Base-by-base conservation (phyloP, 2,797 vertebrate genomes). In the Mus spretus region DNA sequence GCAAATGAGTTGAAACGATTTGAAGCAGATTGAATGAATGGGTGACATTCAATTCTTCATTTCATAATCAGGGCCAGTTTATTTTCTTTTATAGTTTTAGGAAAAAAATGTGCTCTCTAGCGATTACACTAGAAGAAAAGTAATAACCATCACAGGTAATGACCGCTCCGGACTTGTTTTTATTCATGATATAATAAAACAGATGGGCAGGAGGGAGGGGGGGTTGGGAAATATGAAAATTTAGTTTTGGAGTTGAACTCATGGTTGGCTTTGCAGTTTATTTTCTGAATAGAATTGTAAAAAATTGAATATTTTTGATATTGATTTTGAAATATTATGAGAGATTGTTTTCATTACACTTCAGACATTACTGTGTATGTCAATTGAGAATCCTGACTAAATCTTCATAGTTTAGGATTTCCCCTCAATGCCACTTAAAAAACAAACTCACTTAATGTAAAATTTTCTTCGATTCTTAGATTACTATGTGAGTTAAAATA, bases 271-370 rank as follows among this genome's bases (percentile, higher is more conserved):
- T 96, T 96, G 24, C 2, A 85, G 7, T 90, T 90, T 94, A 15
- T 70, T 93, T 91, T 93, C 74, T 90, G 53, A 86, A 26, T 63
- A 26, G 9, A 65, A 34, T 77, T n/a, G 3, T 86, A 81, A 95
- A 85, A 28, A 70, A 81, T 80, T 85, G 83, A 65, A 9, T 79
- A 72, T 55, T 59, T 90, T 89, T 96, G 34, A 40, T 92, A 82
- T 65, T 95, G 61, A 89, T 47, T 96, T 89, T 83, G 75, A 85
- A 96, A 96, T 17, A 40, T 59, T 40, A 91, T 93, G 37, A 74
- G 24, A 94, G 31, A 22, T 67, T 89, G 93, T 87, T 93, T 89
- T 14, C 9, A 63, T 82, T 95, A 74, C 53, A 78, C 55, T 96
- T 37, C 24, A 44, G n/a, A 92, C 80, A 85, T 94, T 34, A 89